phyloP scores from a whole-genome alignment of 2,113 vertebrate species.

The Cottus gobio region DNA sequence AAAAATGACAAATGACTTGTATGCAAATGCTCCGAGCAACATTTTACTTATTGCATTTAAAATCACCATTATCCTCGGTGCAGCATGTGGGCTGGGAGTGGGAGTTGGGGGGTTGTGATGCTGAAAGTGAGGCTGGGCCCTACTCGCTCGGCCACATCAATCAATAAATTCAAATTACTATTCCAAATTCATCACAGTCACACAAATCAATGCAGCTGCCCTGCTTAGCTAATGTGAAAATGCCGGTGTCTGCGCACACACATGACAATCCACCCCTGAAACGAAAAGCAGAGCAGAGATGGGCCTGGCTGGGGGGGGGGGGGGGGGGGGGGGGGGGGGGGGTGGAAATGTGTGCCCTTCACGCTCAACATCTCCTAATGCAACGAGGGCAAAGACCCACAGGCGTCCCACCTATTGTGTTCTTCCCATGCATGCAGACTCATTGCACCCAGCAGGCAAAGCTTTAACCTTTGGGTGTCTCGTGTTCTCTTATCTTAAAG shows the following conservation, averaged over 20 bases:
- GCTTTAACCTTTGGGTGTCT: background rate
- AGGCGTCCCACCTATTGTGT: slow-evolving; percentile 41
- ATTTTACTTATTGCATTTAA: slow-evolving; percentile 82
- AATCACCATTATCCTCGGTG: slow-evolving; percentile 82
- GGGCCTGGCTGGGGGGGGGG: slow-evolving; percentile 41
- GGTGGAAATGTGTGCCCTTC: slow-evolving; percentile 62
- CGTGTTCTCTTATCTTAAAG: background rate
- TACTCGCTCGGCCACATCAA: slow-evolving; percentile 85
- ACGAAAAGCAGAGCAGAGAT: slow-evolving; percentile 67
- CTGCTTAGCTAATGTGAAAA: slow-evolving; percentile 90
- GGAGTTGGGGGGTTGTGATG: slow-evolving; percentile 70
- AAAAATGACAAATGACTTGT: slow-evolving; percentile 78
- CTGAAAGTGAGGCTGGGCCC: slow-evolving; percentile 80
- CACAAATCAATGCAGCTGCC: slow-evolving; percentile 88
- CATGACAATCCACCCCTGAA: slow-evolving; percentile 59
- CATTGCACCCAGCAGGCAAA: slow-evolving; percentile 1
- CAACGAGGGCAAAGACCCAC: slow-evolving; percentile 53
- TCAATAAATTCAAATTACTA: slow-evolving; percentile 94
- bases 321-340: too few species aligned
- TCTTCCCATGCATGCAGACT: slow-evolving; percentile 25
- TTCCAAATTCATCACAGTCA: slow-evolving; percentile 93
- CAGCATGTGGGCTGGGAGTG: slow-evolving; percentile 74
- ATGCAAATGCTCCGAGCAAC: slow-evolving; percentile 77
- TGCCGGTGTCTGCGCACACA: slow-evolving; percentile 78
- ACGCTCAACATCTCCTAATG: slow-evolving; percentile 66